A percentile compares a stretch with the other conserved stretches of the same genome.
These are phyloP conservation scores for Lasioglossum calceatum DNA, from an alignment of 2,888 invertebrate species.

Conservation along the genomic window DNA sequence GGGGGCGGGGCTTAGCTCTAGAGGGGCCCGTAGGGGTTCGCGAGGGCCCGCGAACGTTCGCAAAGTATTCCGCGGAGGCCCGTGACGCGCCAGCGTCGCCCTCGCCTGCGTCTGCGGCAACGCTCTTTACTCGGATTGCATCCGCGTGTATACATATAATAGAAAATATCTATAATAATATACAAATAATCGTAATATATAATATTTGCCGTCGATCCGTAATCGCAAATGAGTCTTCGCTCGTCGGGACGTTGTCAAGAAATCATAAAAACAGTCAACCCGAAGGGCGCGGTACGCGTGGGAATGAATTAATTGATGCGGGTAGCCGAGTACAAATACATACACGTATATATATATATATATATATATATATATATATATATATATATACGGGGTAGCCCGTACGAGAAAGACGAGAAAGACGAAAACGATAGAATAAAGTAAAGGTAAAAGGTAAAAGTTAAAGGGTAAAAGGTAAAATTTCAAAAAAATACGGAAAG, in stretches of 20 bases:
- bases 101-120: neutral
- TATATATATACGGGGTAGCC: neutral
- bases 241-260: constrained; percentile 69
- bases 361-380: neutral
- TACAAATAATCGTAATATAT: constrained; percentile 75
- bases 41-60: neutral
- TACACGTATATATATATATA: neutral
- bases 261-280: constrained; percentile 31
- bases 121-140: constrained; percentile 50
- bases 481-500: neutral
- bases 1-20: neutral
- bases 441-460: neutral
- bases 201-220: constrained; percentile 65
- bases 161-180: constrained; percentile 79
- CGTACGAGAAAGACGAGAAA: neutral
- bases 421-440: neutral
- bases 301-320: constrained; percentile 22
- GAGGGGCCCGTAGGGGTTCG: neutral
- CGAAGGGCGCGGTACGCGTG: constrained; percentile 18
- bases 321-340: neutral
- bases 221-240: constrained; percentile 66
- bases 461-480: neutral
- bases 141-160: constrained; percentile 74
- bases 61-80: neutral
- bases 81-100: constrained; percentile 1